phyloP scores from a whole-genome alignment of 1,140 invertebrate genomes.

The Dendroctonus valens region DNA sequence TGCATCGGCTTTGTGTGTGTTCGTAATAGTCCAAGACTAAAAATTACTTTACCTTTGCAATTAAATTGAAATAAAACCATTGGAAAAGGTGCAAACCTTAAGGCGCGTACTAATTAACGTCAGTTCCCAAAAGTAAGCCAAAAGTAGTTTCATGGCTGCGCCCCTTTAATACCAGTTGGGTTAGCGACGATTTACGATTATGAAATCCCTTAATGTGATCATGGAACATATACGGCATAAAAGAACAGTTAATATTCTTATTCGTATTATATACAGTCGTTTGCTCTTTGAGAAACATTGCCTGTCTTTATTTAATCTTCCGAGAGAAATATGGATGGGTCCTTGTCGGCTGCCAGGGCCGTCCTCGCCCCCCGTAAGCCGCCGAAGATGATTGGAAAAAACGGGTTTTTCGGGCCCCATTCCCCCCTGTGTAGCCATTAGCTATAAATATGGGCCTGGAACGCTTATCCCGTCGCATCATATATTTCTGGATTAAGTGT shows the following conservation, averaged over 20 bases:
- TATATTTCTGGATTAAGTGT: constrained; percentile 31
- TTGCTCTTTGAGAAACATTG: constrained; percentile 32
- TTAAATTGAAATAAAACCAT: not conserved
- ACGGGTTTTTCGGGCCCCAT: not conserved
- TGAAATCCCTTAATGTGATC: constrained; percentile 46
- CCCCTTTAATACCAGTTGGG: constrained; percentile 26
- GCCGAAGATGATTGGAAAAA: not conserved
- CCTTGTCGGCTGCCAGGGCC: constrained; percentile 7
- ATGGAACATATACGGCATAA: constrained; percentile 42
- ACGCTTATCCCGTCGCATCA: constrained; percentile 27
- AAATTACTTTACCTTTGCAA: not conserved
- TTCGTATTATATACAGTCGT: constrained; percentile 35
- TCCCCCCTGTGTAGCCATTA: constrained; percentile 17
- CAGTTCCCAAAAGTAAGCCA: not conserved
- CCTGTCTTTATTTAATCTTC: constrained; percentile 34
- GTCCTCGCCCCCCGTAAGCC: not conserved
- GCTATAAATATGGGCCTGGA: constrained; percentile 23
- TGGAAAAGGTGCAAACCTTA: too few relatives aligned
- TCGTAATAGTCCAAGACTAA: not conserved
- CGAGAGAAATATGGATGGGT: constrained; percentile 20
- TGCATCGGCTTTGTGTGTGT: too few relatives aligned
- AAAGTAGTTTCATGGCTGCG: constrained; percentile 3
- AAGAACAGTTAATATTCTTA: constrained; percentile 47
- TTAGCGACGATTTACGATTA: constrained; percentile 40
- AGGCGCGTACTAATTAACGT: too few relatives aligned